Conservation (phyloP, 2,113 vertebrate genomes). For the Microcebus murinus region DNA sequence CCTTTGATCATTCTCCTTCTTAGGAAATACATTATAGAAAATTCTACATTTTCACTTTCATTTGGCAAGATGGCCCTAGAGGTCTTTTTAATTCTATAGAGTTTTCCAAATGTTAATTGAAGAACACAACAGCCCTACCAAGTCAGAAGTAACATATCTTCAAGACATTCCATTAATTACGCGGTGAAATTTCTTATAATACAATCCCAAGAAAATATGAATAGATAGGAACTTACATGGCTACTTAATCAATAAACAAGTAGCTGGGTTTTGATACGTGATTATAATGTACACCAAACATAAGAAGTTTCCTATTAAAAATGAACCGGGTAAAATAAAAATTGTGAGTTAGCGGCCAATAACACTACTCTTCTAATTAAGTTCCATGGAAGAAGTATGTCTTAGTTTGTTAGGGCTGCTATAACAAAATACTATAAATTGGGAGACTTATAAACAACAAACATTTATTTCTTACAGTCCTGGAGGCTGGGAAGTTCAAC, state of each 20-base stretch:
- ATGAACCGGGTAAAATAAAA: background rate
- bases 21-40: background rate
- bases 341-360: background rate
- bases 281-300: background rate
- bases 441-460: background rate
- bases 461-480: background rate
- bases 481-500: background rate
- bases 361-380: background rate
- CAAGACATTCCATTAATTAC: background rate
- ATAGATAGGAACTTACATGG: background rate
- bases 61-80: background rate
- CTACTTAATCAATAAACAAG: conserved; percentile 18
- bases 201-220: background rate
- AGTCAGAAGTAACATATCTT: conserved; percentile 9
- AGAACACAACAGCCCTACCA: background rate
- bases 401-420: background rate
- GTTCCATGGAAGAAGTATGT: background rate
- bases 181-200: conserved; percentile 25
- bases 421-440: background rate
- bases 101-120: conserved; percentile 50
- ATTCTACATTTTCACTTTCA: background rate
- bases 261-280: background rate
- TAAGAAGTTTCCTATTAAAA: background rate
- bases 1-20: background rate
- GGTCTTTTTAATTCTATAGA: conserved; percentile 20